Percentiles rank a stretch among this genome's conserved stretches.
Evolutionary conservation across 2,888 invertebrate genomes (phyloP).

Genomic region (Synanthedon tipuliformis): DNA sequence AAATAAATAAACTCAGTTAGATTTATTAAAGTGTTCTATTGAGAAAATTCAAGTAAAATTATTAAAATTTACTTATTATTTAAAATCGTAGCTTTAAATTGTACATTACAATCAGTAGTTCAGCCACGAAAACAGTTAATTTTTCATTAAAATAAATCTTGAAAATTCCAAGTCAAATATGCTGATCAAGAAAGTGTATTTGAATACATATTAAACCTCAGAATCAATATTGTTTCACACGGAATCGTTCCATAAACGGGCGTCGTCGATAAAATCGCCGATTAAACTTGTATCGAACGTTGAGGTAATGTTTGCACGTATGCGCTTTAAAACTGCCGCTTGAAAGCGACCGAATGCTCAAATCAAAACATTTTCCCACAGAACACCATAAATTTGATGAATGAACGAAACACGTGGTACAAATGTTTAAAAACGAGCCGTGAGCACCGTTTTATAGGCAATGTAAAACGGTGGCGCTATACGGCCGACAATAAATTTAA

Average conservation of each 20-base stretch:
- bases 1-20: too few species aligned
- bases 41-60: too few species aligned
- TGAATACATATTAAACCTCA: background rate
- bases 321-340: slow-evolving; percentile 19
- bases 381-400: slow-evolving; percentile 68
- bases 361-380: slow-evolving; percentile 65
- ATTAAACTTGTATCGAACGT: slow-evolving; percentile 19
- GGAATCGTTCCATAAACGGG: background rate
- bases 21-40: too few species aligned
- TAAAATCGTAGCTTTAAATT: too few species aligned
- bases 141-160: too few species aligned
- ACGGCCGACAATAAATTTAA: slow-evolving; percentile 68
- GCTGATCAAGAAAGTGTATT: too few species aligned
- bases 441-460: slow-evolving; percentile 69
- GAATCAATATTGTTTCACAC: background rate
- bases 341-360: slow-evolving; percentile 28
- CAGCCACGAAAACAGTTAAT: too few species aligned
- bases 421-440: slow-evolving; percentile 65
- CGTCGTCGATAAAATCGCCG: slow-evolving; percentile 12
- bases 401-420: slow-evolving; percentile 69
- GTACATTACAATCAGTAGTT: too few species aligned
- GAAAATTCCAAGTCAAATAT: too few species aligned
- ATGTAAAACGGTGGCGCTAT: slow-evolving; percentile 62
- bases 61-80: too few species aligned
- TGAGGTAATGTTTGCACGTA: slow-evolving; percentile 11